Evolutionary conservation across 37 sponge, comb jelly and placozoan genomes (phyloP).

Genomic region (Aplysina aerophoba): DNA sequence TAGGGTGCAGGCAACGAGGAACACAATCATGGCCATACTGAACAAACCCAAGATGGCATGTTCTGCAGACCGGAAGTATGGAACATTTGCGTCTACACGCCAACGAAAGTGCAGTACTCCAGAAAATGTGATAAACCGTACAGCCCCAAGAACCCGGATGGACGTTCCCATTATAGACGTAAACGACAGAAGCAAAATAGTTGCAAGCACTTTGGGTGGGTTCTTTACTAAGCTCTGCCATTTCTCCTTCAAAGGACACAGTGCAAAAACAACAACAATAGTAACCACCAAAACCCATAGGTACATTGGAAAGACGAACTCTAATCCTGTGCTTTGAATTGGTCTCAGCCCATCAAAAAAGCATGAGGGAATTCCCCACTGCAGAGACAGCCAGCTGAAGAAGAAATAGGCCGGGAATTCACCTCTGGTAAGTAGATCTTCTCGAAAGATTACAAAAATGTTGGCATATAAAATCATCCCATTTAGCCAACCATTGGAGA

Average conservation of each 20-base stretch:
- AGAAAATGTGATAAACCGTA: not conserved
- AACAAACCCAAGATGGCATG: not conserved
- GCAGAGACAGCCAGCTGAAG: constrained; percentile 31
- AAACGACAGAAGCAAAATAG: constrained; percentile 48
- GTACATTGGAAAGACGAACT: constrained; percentile 56
- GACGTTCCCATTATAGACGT: constrained; percentile 23
- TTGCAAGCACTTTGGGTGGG: constrained; percentile 45
- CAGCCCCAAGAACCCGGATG: constrained; percentile 33
- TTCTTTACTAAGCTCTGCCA: not conserved
- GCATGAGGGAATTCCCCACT: constrained; percentile 45
- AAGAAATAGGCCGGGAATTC: not conserved
- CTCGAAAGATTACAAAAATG: constrained; percentile 14
- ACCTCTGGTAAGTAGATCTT: not conserved
- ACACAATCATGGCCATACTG: constrained; percentile 21
- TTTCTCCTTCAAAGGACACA: not conserved
- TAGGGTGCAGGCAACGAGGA: not conserved
- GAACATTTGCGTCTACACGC: constrained; percentile 49
- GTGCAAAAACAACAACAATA: constrained; percentile 4
- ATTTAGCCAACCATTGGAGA: constrained; percentile 44
- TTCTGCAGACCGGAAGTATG: constrained; percentile 20
- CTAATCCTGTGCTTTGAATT: constrained; percentile 29
- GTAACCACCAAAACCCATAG: constrained; percentile 37
- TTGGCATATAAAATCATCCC: constrained; percentile 41
- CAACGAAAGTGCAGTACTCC: constrained; percentile 6
- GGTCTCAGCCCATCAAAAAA: constrained; percentile 52